Evolutionary conservation across 2,113 vertebrate genomes (phyloP).

Genomic region (Pagrus major): DNA sequence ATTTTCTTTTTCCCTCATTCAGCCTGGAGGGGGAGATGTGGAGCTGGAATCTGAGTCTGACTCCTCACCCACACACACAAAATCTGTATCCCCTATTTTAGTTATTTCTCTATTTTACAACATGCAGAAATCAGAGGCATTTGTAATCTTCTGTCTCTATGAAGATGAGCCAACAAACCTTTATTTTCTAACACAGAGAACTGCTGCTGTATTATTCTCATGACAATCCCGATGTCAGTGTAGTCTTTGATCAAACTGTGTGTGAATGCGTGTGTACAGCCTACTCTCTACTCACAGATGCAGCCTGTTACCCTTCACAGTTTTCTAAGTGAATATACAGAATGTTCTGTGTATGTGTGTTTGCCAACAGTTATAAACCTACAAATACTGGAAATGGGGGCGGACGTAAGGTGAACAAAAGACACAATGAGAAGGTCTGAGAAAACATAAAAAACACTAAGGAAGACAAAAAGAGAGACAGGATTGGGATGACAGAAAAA

Average conservation of each 20-base stretch:
- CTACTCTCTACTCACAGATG: background rate
- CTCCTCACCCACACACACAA: background rate
- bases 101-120: constrained; percentile 30
- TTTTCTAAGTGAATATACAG: background rate
- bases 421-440: background rate
- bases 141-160: constrained; percentile 36
- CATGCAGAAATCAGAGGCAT: constrained; percentile 21
- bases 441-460: background rate
- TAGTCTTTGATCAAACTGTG: constrained; percentile 26
- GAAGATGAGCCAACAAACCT: constrained; percentile 37
- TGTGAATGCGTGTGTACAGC: constrained; percentile 13
- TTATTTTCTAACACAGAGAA: constrained; percentile 25
- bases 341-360: background rate
- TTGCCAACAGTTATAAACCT: constrained; percentile 4
- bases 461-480: background rate
- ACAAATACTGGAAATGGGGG: background rate
- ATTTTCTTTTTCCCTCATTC: no score
- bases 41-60: constrained; percentile 54
- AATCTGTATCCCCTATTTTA: background rate
- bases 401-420: background rate
- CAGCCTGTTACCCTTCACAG: background rate
- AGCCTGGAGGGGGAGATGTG: constrained; percentile 74
- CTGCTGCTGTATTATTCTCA: background rate
- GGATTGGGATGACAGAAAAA: constrained; percentile 3
- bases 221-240: constrained; percentile 16